These are phyloP conservation scores for Cynodonichthys magdalenae DNA, from an alignment of 2,797 vertebrate genomes.

Conservation along the genomic window DNA sequence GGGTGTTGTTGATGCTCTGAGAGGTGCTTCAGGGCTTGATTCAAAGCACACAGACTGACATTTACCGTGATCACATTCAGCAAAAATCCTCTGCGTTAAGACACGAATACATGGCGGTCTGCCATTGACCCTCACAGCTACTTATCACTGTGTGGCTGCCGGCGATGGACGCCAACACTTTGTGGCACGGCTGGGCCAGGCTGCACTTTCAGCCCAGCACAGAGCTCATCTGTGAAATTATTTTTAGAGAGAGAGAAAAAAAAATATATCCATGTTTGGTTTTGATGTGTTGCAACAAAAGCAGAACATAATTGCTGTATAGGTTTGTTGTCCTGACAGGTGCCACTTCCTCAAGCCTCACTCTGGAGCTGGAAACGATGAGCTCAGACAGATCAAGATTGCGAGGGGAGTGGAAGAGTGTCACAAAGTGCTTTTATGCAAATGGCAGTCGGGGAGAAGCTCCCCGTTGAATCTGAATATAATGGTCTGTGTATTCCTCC, in stretches of 20 bases:
- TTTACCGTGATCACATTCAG: conserved; percentile 51
- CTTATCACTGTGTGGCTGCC: conserved; percentile 41
- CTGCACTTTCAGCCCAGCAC: neutral
- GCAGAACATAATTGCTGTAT: conserved; percentile 56
- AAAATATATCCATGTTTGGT: conserved; percentile 35
- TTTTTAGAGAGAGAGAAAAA: conserved; percentile 7
- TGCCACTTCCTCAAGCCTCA: conserved; percentile 58
- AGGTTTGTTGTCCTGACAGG: conserved; percentile 63
- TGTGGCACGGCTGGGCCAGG: conserved; percentile 8
- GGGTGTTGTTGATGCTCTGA: conserved; percentile 59
- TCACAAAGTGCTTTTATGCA: conserved; percentile 74
- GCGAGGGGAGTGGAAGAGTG: conserved; percentile 45
- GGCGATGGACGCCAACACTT: conserved; percentile 32
- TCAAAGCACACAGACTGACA: conserved; percentile 50
- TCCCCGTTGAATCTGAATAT: conserved; percentile 51
- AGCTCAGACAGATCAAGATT: conserved; percentile 64
- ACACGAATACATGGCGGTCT: conserved; percentile 31
- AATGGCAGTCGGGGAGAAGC: conserved; percentile 56
- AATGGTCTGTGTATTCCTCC: conserved; percentile 30
- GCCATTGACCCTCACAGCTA: conserved; percentile 53
- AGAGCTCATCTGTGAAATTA: conserved; percentile 15
- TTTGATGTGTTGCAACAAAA: conserved; percentile 36
- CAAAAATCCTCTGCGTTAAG: conserved; percentile 39
- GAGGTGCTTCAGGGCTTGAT: conserved; percentile 53
- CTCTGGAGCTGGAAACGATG: conserved; percentile 59